Evolutionary conservation across 2,797 vertebrate genomes (phyloP).

Genomic region (Bovichtus diacanthus): DNA sequence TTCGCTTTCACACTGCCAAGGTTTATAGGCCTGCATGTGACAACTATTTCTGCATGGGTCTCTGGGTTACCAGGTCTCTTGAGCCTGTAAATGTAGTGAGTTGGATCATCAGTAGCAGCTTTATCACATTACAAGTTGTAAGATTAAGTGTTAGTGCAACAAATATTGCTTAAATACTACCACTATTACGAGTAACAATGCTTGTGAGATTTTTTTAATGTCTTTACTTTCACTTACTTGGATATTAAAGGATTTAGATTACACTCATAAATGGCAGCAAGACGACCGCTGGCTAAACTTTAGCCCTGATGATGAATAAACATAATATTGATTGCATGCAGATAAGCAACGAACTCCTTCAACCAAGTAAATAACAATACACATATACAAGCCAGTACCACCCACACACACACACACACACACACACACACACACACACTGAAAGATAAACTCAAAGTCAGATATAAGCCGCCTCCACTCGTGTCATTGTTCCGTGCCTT

Average conservation of each 20-base stretch:
- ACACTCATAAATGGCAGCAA: not conserved
- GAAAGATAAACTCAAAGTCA: slow-evolving; percentile 11
- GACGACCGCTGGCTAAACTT: no score
- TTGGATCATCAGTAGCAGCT: not conserved
- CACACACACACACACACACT: slow-evolving; percentile 10
- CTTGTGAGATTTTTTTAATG: not conserved
- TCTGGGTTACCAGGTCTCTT: not conserved
- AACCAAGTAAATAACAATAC: not conserved
- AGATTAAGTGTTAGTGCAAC: not conserved
- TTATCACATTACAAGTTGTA: not conserved
- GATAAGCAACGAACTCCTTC: slow-evolving; percentile 24
- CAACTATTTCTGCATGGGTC: not conserved
- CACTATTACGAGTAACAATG: no score
- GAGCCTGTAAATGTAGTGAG: not conserved
- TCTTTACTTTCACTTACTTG: not conserved
- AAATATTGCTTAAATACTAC: not conserved
- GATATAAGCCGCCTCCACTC: not conserved
- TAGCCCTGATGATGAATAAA: no score
- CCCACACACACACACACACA: not conserved
- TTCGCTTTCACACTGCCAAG: not conserved
- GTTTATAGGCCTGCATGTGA: not conserved
- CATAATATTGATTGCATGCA: slow-evolving; percentile 17
- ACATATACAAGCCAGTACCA: not conserved
- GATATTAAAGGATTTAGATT: not conserved
- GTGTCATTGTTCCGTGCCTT: slow-evolving; percentile 46